Base-by-base conservation (phyloP, 2,888 invertebrate genomes). In the Acanthacorydalis orientalis region DNA sequence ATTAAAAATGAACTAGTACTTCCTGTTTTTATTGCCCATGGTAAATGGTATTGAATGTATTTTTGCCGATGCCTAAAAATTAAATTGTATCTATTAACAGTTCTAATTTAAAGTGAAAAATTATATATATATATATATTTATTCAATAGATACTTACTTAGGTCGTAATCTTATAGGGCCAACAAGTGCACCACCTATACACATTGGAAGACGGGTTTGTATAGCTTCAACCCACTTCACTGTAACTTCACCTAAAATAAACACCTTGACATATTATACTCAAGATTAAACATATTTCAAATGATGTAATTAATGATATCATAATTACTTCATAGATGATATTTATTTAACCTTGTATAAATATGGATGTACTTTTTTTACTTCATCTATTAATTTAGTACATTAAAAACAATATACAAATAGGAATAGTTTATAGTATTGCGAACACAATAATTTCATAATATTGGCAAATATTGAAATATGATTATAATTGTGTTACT, bases 171-270 rank as follows among this genome's bases (percentile, higher is more conserved):
- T 72, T 11, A 83, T 69, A 2, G 95, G 88, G 10, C 96, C 97
- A 73, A 93, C 91, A 48, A 96, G 72, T 1, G 89, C 96, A 15
- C 89, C 98, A 46, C 83, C 78, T 51, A 90, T 73, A 60, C 96
- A 96, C 96, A 99, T 96, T 0, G 98, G 98, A 31, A 99, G 69
- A 45, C 80, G 83, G 10, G 86, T 88, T 68, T 99, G 98, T 49
- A 97, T 76, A 1, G 86, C 97, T 74, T 98, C 98, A 44, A 98
- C 78, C 92, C 96, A 96, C 69, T 98, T 98, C 6, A 98, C 87
- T 10, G 89, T 79, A 7, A 96, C 92, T 76, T 96, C 78, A 45
- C 77, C 65, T 75, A 54, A 31, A 59, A 53, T n/a, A 51, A 48
- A 49, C 6, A 23, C 23, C 23, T 23, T 23, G 23, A 23, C 23